These are phyloP conservation scores for Drosophila fungiperda DNA, from an alignment of 2,888 invertebrate genomes.

Conservation along the genomic window DNA sequence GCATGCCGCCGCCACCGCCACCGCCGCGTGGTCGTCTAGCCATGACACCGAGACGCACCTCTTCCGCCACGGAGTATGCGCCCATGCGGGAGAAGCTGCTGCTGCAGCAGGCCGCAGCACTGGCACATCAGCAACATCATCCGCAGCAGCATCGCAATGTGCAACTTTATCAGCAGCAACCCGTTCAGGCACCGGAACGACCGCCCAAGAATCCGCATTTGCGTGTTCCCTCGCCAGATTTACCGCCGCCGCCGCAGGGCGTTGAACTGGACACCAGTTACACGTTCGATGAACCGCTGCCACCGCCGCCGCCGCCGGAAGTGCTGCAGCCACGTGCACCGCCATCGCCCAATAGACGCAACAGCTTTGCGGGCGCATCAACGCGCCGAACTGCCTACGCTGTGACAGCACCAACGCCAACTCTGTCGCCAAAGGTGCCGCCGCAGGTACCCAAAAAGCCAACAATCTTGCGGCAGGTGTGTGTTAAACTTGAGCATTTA, in stretches of 20 bases:
- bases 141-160: constrained; percentile 78
- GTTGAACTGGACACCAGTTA: constrained; percentile 76
- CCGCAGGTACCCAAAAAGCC: constrained; percentile 85
- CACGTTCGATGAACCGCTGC: constrained; percentile 84
- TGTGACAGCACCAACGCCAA: constrained; percentile 49
- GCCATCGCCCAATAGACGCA: constrained; percentile 83
- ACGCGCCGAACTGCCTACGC: constrained; percentile 77
- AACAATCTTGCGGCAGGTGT: constrained; percentile 79
- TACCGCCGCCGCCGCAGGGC: constrained; percentile 85
- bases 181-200: constrained; percentile 87
- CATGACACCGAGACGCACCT: constrained; percentile 86
- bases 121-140: constrained; percentile 83
- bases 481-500: constrained; percentile 35
- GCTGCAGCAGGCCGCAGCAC: constrained; percentile 81
- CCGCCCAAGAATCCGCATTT: constrained; percentile 91
- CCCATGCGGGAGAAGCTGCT: constrained; percentile 83
- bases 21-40: constrained; percentile 79
- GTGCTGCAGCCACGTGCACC: constrained; percentile 80
- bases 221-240: constrained; percentile 85
- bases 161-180: constrained; percentile 66
- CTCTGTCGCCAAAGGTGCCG: constrained; percentile 82
- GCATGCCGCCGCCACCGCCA: constrained; percentile 85
- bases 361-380: constrained; percentile 85
- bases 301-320: constrained; percentile 85
- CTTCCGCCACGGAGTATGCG: constrained; percentile 89